Percentiles rank a stretch among this genome's conserved stretches.
phyloP scores from a whole-genome alignment of 2,888 invertebrate species.

The Xanthostigma xanthostigma region DNA sequence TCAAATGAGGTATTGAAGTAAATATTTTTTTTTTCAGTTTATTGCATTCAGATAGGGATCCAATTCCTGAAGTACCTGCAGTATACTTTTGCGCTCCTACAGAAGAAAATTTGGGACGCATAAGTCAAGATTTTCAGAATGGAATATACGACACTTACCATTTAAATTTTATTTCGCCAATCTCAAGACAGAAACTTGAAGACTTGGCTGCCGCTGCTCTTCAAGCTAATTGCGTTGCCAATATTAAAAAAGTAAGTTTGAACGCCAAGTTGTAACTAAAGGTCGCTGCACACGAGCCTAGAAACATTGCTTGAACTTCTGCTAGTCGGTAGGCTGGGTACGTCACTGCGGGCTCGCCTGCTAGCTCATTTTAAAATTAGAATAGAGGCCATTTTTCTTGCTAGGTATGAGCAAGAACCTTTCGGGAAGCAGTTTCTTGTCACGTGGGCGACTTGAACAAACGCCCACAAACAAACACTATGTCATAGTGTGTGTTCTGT shows the following conservation, averaged over 20 bases:
- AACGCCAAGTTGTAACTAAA: neutral
- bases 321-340: no score
- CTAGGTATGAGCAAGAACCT: no score
- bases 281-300: no score
- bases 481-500: no score
- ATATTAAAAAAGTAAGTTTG: slow-evolving; percentile 64
- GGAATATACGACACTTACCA: slow-evolving; percentile 90
- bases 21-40: slow-evolving; percentile 41
- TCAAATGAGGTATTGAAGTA: neutral
- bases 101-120: slow-evolving; percentile 88
- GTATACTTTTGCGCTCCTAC: slow-evolving; percentile 95
- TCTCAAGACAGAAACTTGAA: slow-evolving; percentile 85
- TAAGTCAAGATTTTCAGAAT: slow-evolving; percentile 78
- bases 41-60: slow-evolving; percentile 73
- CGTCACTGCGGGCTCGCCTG: no score
- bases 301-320: no score
- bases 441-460: no score
- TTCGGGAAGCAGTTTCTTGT: no score
- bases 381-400: no score
- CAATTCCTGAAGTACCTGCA: slow-evolving; percentile 97
- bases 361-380: no score
- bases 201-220: slow-evolving; percentile 87
- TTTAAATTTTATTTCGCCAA: slow-evolving; percentile 92
- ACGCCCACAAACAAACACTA: no score
- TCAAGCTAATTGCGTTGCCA: slow-evolving; percentile 77